Percentiles rank a stretch among this genome's conserved stretches.
Evolutionary conservation across 37 sponge, comb jelly and placozoan genomes (phyloP).

Genomic region (Geodia barretti): DNA sequence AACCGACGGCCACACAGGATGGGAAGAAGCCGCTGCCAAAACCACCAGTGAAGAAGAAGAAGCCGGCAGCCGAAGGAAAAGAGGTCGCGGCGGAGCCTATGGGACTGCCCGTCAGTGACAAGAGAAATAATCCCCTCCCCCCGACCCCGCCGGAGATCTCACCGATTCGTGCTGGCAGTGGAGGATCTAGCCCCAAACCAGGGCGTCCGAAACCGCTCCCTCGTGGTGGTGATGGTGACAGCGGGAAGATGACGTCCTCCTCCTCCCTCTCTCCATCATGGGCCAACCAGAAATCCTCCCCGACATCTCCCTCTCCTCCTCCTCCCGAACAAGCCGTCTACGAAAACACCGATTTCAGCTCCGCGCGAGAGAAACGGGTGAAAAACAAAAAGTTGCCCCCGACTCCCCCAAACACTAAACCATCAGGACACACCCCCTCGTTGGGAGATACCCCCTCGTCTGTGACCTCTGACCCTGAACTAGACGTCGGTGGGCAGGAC

Average conservation of each 20-base stretch:
- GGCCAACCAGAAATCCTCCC: no score
- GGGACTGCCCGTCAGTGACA: no score
- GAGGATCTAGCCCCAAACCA: neutral
- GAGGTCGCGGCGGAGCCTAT: no score
- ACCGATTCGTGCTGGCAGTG: no score
- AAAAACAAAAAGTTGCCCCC: neutral
- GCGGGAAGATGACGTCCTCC: neutral
- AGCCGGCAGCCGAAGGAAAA: no score
- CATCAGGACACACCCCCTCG: neutral
- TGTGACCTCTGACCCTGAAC: neutral
- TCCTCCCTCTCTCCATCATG: no score
- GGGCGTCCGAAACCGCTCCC: neutral
- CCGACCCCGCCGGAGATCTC: neutral
- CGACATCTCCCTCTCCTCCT: neutral
- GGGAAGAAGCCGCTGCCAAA: neutral
- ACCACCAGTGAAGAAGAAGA: slow-evolving; percentile 2
- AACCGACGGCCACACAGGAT: no score
- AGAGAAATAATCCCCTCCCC: neutral
- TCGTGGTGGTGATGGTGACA: neutral
- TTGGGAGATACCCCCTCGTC: neutral
- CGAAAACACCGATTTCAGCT: neutral
- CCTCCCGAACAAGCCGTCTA: neutral
- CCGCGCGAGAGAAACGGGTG: no score
- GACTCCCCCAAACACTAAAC: neutral
- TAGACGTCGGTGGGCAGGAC: neutral